phyloP scores from a whole-genome alignment of 2,113 vertebrate species.

The Noctilio leporinus region DNA sequence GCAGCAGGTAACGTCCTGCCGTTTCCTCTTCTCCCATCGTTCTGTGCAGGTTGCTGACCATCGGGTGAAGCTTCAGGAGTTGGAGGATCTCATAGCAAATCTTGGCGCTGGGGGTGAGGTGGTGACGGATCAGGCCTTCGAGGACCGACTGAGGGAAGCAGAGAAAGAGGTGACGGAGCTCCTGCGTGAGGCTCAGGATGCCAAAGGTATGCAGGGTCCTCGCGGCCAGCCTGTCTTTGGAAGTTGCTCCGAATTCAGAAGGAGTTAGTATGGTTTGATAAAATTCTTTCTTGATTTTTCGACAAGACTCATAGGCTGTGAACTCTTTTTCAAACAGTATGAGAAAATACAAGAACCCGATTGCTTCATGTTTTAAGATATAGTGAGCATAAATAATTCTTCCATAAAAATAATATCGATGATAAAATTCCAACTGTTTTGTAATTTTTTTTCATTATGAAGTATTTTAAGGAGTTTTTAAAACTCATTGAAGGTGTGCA shows the following conservation, averaged over 20 bases:
- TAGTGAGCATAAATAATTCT: neutral
- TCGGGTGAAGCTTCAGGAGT: constrained; percentile 88
- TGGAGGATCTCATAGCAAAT: constrained; percentile 91
- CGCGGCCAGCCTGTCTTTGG: neutral
- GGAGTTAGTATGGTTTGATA: neutral
- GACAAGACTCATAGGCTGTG: neutral
- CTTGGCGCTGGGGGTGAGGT: constrained; percentile 86
- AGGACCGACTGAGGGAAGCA: constrained; percentile 91
- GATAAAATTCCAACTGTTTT: neutral
- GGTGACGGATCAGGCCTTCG: constrained; percentile 92
- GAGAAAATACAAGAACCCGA: neutral
- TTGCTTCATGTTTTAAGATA: neutral
- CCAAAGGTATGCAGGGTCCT: constrained; percentile 84
- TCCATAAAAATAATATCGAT: neutral
- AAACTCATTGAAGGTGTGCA: neutral
- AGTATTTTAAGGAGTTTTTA: neutral
- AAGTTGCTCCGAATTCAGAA: neutral
- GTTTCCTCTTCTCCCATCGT: neutral
- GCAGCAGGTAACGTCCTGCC: neutral
- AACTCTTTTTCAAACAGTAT: neutral
- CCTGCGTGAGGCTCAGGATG: constrained; percentile 88
- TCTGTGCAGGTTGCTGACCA: constrained; percentile 88
- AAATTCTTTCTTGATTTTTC: neutral
- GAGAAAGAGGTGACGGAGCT: constrained; percentile 89
- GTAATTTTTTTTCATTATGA: neutral